Evolutionary conservation across 2,113 vertebrate genomes (phyloP), one percentile per base, ranked within the genome.

Genomic region (Spermophilus dauricus): DNA sequence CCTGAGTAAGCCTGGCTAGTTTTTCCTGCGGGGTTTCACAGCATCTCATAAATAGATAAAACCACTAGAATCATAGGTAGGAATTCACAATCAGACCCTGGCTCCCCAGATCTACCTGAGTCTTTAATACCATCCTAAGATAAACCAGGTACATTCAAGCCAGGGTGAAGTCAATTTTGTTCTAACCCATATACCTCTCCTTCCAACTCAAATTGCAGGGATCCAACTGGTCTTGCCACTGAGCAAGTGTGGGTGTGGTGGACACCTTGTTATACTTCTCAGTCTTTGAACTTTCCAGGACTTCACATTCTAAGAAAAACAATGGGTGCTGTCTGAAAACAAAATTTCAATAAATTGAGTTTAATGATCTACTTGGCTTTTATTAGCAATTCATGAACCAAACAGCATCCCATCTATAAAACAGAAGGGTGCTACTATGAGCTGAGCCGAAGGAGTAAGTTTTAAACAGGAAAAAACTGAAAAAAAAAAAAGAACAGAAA

Each of bases 251-350:
- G 22, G 18, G 56, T 58, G 56, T 58, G 5, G 5, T 58, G 56
- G 56, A 58, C 56, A 58, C 20, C 20, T 58, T 58, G 20, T 58
- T 20, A 58, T 58, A 58, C 20, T 58, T 65, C 92, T 86, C 45
- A 37, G 18, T n/a, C 67, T 45, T 58, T 12, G 30, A 76, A 48
- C 12, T 20, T 17, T 6, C 42, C 8, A 8, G 7, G 14, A 63
- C 51, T 80, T 67, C 51, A 26, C n/a, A 85, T 95, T 53, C 45
- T 34, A 91, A 95, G 63, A 91, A 76, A 93, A 84, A 48, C 65
- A 85, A 48, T 22, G 83, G 28, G 26, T 22, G 26, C 45, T 45
- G 30, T 87, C 73, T n/a, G 22, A 58, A 70, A 45, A 37, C 32
- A 70, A 70, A 72, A n/a, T 10, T 34, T 17, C 20, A 39, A 28